Percentiles rank a stretch among this genome's conserved stretches.
Evolutionary conservation across 2,888 invertebrate species (phyloP).

Genomic region (Stegana nigrithorax): DNA sequence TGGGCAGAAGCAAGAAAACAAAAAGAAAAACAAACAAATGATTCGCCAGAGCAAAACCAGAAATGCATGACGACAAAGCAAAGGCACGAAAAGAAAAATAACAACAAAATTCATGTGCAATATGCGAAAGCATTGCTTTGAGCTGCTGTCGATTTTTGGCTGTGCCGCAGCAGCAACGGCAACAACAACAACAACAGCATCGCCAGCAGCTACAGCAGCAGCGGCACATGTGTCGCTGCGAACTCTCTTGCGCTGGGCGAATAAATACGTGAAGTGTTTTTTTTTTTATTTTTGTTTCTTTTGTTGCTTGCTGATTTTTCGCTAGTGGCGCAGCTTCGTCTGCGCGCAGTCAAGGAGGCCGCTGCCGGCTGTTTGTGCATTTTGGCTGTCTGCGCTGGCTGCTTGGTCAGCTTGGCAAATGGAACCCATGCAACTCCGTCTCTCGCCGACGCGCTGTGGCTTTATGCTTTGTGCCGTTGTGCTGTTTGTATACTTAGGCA

Average conservation of each 20-base stretch:
- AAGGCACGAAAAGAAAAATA: background rate
- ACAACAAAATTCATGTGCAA: background rate
- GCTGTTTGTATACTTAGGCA: background rate
- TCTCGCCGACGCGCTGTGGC: no score
- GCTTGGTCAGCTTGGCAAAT: background rate
- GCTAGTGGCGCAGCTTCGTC: no score
- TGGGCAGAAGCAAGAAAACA: background rate
- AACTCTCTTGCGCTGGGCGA: background rate
- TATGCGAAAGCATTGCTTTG: background rate
- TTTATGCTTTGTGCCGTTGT: background rate
- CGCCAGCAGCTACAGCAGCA: background rate
- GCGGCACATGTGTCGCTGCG: background rate
- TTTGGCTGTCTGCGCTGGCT: background rate
- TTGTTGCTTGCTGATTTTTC: no score
- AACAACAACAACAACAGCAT: no score
- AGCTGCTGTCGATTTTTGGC: background rate
- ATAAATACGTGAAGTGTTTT: background rate
- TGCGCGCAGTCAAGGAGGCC: background rate
- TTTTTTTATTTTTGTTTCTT: background rate
- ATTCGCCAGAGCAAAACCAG: background rate
- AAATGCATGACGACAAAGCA: background rate
- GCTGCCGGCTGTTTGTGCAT: background rate
- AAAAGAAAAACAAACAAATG: background rate
- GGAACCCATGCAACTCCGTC: background rate
- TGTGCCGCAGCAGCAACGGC: background rate